Evolutionary conservation across 2,888 invertebrate genomes (phyloP).

Genomic region (Vesta saturnalis): DNA sequence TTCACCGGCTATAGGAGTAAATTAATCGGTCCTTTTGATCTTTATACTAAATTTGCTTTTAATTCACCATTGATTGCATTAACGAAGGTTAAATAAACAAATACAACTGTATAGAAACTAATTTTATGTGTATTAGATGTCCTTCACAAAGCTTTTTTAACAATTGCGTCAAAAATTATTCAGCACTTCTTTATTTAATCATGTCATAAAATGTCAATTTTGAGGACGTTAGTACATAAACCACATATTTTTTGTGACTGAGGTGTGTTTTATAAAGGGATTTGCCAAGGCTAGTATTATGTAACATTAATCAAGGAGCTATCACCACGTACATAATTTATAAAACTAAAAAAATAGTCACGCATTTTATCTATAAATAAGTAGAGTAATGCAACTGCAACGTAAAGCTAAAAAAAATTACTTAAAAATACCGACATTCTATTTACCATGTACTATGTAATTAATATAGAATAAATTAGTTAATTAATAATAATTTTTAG

Average conservation of each 20-base stretch:
- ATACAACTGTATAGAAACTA: background rate
- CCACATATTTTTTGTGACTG: background rate
- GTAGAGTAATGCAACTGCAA: background rate
- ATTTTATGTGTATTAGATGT: too few relatives aligned
- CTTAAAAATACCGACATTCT: background rate
- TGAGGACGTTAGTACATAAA: too few relatives aligned
- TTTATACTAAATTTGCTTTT: background rate
- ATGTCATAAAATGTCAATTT: too few relatives aligned
- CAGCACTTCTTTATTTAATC: too few relatives aligned
- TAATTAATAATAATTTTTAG: too few relatives aligned
- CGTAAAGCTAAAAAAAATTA: constrained; percentile 1
- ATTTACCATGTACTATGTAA: background rate
- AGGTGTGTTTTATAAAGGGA: constrained; percentile 15
- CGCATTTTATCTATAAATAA: constrained; percentile 12
- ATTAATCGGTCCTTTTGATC: background rate
- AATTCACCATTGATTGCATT: background rate
- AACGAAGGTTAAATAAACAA: background rate
- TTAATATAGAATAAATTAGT: too few relatives aligned
- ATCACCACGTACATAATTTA: constrained; percentile 5
- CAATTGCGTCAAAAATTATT: too few relatives aligned
- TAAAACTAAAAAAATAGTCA: constrained; percentile 5
- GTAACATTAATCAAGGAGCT: constrained; percentile 4
- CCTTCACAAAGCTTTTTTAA: too few relatives aligned
- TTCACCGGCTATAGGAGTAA: background rate
- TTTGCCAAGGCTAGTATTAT: constrained; percentile 10